Evolutionary conservation across 2,113 vertebrate species (phyloP), one percentile per base, ranked within the genome.

Genomic region (Chlamydotis undulata): DNA sequence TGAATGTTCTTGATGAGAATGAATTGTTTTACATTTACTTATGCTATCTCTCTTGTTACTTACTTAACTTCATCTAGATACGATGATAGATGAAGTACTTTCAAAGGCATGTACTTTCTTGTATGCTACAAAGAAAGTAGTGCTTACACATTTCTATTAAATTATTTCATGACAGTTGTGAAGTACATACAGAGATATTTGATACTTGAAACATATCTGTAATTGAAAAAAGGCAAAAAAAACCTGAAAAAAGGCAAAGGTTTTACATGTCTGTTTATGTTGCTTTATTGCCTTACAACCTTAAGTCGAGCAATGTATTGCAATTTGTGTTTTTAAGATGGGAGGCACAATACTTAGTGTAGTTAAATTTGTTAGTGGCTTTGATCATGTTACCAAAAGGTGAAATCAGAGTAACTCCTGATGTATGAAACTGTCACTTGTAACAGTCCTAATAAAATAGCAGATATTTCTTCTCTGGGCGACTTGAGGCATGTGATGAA

Each of bases 301-400:
- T 61, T n/a, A 68, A 74, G 24, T 53, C 21, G 80, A 49, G 10
- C 6, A 28, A 21, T 26, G 2, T 49, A 23, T 25, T 53, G 15
- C 2, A 1, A 43, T 68, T 15, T 19, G 21, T 23, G 31, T 61
- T 37, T 39, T 61, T 43, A 43, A 28, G 14, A 29, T 47, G 19
- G 6, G 43, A 86, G 14, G 12, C 31, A 37, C 14, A 52, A n/a
- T 94, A 74, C 81, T 96, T 80, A 25, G 18, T 56, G 10, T 83
- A 79, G 74, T 29, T 87, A 87, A 83, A 88, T 69, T 89, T 79
- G 10, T 76, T 84, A 83, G 50, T 61, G 43, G 25, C 70, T 96
- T 92, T 83, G 70, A 71, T 94, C 29, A 87, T 43, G 76, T 95
- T 80, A 82, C 60, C 56, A 56, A 90, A 84, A 80, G 23, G 55